Conservation (phyloP, 2,797 vertebrate genomes). For the Knipowitschia caucasica region DNA sequence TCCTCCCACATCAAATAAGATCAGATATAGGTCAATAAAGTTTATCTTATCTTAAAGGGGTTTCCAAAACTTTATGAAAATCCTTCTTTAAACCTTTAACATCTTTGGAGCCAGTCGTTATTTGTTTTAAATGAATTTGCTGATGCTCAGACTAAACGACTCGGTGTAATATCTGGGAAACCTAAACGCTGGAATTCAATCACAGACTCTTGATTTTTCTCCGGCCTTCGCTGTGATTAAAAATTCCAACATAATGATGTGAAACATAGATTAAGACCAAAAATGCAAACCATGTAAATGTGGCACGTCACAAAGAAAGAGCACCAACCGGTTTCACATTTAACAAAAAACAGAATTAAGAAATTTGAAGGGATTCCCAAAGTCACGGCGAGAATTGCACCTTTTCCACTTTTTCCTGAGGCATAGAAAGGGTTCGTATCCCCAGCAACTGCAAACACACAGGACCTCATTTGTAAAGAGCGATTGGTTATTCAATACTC, state of each 20-base stretch:
- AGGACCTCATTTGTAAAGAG: constrained; percentile 74
- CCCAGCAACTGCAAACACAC: constrained; percentile 81
- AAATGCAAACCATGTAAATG: constrained; percentile 33
- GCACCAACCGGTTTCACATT: constrained; percentile 63
- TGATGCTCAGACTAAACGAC: background rate
- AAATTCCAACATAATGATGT: constrained; percentile 34
- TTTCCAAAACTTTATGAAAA: background rate
- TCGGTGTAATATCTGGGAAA: background rate
- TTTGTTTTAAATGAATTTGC: background rate
- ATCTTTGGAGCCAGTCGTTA: background rate
- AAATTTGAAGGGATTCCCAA: constrained; percentile 49
- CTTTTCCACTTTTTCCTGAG: constrained; percentile 63
- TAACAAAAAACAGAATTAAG: constrained; percentile 57
- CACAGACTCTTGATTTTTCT: constrained; percentile 1
- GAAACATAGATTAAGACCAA: constrained; percentile 30
- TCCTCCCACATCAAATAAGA: no score
- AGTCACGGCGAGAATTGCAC: constrained; percentile 42
- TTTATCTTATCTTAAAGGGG: no score
- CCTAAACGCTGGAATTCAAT: constrained; percentile 10
- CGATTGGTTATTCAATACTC: constrained; percentile 67
- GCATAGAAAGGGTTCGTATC: constrained; percentile 52
- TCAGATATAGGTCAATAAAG: no score
- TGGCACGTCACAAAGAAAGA: constrained; percentile 43
- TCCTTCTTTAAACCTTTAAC: background rate
- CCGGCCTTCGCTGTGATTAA: constrained; percentile 26